Base-by-base conservation (phyloP, 2,888 invertebrate genomes). In the Lasioglossum calceatum region DNA sequence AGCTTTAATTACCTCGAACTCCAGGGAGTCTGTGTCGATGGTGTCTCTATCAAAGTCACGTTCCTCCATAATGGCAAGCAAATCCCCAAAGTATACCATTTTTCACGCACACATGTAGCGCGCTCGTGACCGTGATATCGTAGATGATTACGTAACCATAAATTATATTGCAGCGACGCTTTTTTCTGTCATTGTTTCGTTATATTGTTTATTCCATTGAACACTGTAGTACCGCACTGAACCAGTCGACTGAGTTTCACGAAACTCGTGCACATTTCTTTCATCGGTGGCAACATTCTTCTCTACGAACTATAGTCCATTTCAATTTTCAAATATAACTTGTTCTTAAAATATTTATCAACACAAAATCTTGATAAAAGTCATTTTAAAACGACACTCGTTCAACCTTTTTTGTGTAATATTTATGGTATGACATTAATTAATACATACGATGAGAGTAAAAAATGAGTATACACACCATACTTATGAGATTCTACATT, bases 1-100 rank as follows among this genome's bases (percentile, higher is more conserved):
- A n/a, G 39, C 32, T 72, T 44, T 39, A 42, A 87, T 93, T 93
- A 95, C 95, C 95, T 95, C 95, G 77, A 92, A 92, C 88, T 94
- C 94, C 81, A 95, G 90, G 44, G 95, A 95, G 90, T 95, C 95
- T 75, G 93, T 92, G 76, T 95, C 95, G 90, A 95, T 92, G 77
- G 92, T 92, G 82, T 95, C 94, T 81, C 91, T 91, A 78, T 92
- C 91, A 84, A 90, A 82, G 75, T 93, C 92, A 86, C 90, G 92
- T 87, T 94, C 94, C 84, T 93, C 94, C 94, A 94, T 93, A 79
- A 93, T 93, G 86, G 92, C 92, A 74, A 93, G 90, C 84, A 94
- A 88, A 82, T 90, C 77, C 36, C 89, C 92, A 77, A 92, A 87
- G 79, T 91, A 92, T 81, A 94, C 88, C 92, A 93, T 94, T 89